Percentiles rank a stretch among this genome's conserved stretches.
Evolutionary conservation across 2,113 vertebrate species (phyloP).

Genomic region (Rhea pennata): DNA sequence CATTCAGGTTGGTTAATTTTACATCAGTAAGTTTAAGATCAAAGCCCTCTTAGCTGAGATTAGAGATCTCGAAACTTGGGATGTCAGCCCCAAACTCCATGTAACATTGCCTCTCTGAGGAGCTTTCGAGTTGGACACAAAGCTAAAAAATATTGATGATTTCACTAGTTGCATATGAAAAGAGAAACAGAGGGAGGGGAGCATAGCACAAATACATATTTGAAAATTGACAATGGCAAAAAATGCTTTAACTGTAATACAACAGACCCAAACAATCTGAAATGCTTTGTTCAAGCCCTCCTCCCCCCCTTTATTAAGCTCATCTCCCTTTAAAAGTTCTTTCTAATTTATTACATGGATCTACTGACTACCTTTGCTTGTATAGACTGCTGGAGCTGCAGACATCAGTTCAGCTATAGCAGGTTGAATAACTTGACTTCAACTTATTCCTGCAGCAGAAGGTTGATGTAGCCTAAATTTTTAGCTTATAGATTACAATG

Average conservation of each 20-base stretch:
- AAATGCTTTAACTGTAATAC: not conserved
- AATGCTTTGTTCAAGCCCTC: not conserved
- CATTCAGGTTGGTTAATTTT: slow-evolving; percentile 12
- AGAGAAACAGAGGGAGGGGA: not conserved
- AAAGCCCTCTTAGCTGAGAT: slow-evolving; percentile 7
- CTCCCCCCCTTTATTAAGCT: not conserved
- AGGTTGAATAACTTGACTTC: not conserved
- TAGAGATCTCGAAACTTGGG: not conserved
- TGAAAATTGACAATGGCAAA: not conserved
- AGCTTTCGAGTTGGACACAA: not conserved
- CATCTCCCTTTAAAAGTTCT: not conserved
- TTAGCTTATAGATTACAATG: not conserved
- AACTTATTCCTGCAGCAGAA: not conserved
- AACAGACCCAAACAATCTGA: not conserved
- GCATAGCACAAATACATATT: accelerated
- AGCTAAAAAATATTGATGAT: not conserved
- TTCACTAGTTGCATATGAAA: not conserved
- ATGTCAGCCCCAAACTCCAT: not conserved
- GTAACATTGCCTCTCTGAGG: not conserved
- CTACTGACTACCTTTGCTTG: not conserved
- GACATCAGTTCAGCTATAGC: not conserved
- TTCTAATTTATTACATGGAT: not conserved
- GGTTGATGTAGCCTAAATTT: not conserved
- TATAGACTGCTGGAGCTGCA: not conserved
- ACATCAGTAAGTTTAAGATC: not conserved